These are phyloP conservation scores for Lates japonicus DNA, from an alignment of 2,797 vertebrate genomes.

Conservation along the genomic window DNA sequence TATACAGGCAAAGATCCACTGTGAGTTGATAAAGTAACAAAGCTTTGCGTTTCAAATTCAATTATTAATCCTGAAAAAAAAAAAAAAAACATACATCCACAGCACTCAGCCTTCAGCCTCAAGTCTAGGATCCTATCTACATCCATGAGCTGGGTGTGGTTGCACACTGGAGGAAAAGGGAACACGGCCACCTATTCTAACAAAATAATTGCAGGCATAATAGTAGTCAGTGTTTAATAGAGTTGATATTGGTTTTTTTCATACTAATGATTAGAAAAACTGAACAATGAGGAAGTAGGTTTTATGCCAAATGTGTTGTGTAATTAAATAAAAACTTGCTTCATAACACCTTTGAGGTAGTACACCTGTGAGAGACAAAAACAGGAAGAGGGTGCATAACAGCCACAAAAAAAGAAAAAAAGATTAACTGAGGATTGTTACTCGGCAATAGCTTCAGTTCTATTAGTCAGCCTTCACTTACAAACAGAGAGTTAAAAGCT, in stretches of 20 bases:
- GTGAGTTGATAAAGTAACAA: slow-evolving; percentile 65
- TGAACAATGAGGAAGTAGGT: slow-evolving; percentile 29
- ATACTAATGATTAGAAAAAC: slow-evolving; percentile 29
- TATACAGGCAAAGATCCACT: slow-evolving; percentile 85
- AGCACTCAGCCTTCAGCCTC: slow-evolving; percentile 46
- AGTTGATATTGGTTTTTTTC: slow-evolving; percentile 4
- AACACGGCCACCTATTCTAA: slow-evolving; percentile 14
- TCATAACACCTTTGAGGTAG: slow-evolving; percentile 81
- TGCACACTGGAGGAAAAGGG: slow-evolving; percentile 26
- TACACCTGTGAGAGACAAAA: slow-evolving; percentile 63
- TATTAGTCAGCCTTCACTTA: slow-evolving; percentile 52
- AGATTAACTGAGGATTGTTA: slow-evolving; percentile 23
- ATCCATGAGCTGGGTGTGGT: slow-evolving; percentile 31
- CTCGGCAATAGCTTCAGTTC: slow-evolving; percentile 31
- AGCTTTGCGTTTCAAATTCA: slow-evolving; percentile 47
- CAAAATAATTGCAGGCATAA: slow-evolving; percentile 35
- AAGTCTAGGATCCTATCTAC: slow-evolving; percentile 21
- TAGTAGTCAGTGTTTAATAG: slow-evolving; percentile 29
- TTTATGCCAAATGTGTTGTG: slow-evolving; percentile 33
- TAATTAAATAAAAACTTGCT: slow-evolving; percentile 50
- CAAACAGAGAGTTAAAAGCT: slow-evolving; percentile 69
- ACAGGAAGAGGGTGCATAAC: slow-evolving; percentile 42
- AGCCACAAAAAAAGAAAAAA: slow-evolving; percentile 12
- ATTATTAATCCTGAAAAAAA: slow-evolving; percentile 23
- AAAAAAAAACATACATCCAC: slow-evolving; percentile 46